phyloP scores from a whole-genome alignment of 1,140 invertebrate species.

The Trachymyrmex septentrionalis region DNA sequence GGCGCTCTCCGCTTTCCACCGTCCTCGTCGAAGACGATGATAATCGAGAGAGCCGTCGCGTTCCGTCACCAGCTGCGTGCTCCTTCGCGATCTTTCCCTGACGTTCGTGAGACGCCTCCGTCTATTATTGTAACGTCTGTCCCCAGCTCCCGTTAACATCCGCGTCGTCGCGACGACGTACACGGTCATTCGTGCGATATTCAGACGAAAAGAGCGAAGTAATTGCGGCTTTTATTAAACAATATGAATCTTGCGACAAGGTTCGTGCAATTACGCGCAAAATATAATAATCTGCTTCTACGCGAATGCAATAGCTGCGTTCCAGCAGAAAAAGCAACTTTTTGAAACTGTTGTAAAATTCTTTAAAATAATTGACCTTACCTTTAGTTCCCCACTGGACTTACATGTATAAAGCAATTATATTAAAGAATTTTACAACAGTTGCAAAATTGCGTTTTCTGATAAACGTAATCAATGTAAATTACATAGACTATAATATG shows the following conservation, averaged over 20 bases:
- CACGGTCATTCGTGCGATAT: not conserved
- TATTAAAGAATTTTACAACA: too few relatives aligned
- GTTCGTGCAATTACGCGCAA: too few relatives aligned
- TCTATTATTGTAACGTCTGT: constrained; percentile 71
- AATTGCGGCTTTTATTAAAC: not conserved
- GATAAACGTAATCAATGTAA: too few relatives aligned
- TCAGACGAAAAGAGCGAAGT: not conserved
- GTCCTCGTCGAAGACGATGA: constrained; percentile 48
- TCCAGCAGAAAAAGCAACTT: too few relatives aligned
- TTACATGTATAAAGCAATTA: too few relatives aligned
- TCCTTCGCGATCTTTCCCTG: constrained; percentile 51
- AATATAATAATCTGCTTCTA: too few relatives aligned
- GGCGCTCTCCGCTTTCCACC: constrained; percentile 4
- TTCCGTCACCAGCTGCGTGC: constrained; percentile 68
- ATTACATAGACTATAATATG: too few relatives aligned
- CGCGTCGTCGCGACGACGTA: constrained; percentile 14
- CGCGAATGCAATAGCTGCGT: too few relatives aligned
- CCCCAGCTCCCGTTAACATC: constrained; percentile 33
- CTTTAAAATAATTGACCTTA: too few relatives aligned
- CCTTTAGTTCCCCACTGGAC: too few relatives aligned
- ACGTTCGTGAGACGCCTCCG: constrained; percentile 60
- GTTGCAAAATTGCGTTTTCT: too few relatives aligned
- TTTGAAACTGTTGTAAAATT: too few relatives aligned
- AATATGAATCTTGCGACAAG: not conserved
- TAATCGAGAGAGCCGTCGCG: constrained; percentile 55